These are phyloP conservation scores for Archips xylosteana DNA, from an alignment of 2,888 invertebrate species.

Conservation along the genomic window DNA sequence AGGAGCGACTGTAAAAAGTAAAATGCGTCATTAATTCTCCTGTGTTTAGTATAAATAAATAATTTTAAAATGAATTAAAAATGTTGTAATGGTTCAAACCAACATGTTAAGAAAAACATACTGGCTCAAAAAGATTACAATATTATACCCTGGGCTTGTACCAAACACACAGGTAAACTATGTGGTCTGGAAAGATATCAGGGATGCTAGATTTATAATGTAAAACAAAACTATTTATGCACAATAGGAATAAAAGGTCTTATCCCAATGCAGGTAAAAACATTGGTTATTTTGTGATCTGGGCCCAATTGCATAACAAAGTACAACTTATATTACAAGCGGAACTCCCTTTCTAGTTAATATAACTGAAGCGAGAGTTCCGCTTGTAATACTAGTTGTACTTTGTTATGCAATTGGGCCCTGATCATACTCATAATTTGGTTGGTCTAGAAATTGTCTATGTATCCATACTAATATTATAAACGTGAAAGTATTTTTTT, in stretches of 20 bases:
- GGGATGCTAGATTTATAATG: slow-evolving; percentile 55
- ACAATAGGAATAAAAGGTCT: too few species aligned
- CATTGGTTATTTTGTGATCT: background rate
- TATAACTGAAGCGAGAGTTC: too few species aligned
- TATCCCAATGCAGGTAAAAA: background rate
- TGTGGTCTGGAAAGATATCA: slow-evolving; percentile 75
- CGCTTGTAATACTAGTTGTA: too few species aligned
- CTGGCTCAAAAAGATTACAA: slow-evolving; percentile 76
- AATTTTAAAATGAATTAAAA: background rate
- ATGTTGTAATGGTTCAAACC: slow-evolving; percentile 77
- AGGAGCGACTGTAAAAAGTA: slow-evolving; percentile 86
- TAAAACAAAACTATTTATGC: too few species aligned
- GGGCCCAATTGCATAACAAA: too few species aligned
- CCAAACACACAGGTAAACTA: slow-evolving; percentile 62
- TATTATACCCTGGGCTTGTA: slow-evolving; percentile 81
- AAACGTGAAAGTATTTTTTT: too few species aligned
- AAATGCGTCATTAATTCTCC: background rate
- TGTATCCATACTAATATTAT: too few species aligned
- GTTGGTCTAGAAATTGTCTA: background rate
- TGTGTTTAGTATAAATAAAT: background rate
- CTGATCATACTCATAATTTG: background rate
- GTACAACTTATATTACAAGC: too few species aligned
- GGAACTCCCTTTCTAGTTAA: too few species aligned
- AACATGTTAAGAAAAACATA: slow-evolving; percentile 61
- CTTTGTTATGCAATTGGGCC: too few species aligned